phyloP scores from a whole-genome alignment of 2,797 vertebrate species.

The Remorina albescens region DNA sequence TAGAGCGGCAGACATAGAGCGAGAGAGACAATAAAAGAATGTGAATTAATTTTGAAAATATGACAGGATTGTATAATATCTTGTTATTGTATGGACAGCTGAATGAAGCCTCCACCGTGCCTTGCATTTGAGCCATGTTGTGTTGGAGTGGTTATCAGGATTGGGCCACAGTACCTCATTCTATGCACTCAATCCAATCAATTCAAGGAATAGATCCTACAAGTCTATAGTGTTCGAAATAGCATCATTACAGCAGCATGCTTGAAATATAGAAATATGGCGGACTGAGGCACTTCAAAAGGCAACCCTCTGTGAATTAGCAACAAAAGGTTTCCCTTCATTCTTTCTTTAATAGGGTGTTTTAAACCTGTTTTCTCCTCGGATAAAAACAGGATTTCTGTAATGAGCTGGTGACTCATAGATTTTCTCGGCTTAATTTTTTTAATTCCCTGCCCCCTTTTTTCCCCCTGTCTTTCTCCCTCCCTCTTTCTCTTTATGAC shows the following conservation, averaged over 20 bases:
- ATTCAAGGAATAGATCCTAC: slow-evolving; percentile 27
- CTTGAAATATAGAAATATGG: slow-evolving; percentile 52
- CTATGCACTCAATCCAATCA: slow-evolving; percentile 37
- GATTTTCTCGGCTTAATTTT: slow-evolving; percentile 65
- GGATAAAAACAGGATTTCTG: slow-evolving; percentile 73
- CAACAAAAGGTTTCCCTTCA: slow-evolving; percentile 70
- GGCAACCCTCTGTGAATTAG: slow-evolving; percentile 67
- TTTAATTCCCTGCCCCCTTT: slow-evolving; percentile 43
- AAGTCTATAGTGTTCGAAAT: slow-evolving; percentile 41
- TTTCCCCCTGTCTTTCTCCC: neutral
- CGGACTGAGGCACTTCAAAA: slow-evolving; percentile 62
- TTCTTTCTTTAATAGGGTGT: slow-evolving; percentile 67
- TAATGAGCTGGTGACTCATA: slow-evolving; percentile 79
- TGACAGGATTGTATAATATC: slow-evolving; percentile 63
- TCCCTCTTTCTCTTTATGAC: slow-evolving; percentile 49
- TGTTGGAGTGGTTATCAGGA: slow-evolving; percentile 35
- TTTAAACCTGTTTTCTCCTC: slow-evolving; percentile 75
- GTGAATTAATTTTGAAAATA: slow-evolving; percentile 71
- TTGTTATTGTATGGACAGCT: slow-evolving; percentile 61
- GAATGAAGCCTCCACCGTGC: slow-evolving; percentile 33
- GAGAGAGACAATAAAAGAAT: slow-evolving; percentile 59
- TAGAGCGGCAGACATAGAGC: slow-evolving; percentile 40
- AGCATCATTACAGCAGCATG: slow-evolving; percentile 40
- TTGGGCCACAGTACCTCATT: neutral
- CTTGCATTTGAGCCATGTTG: slow-evolving; percentile 39